These are phyloP conservation scores for Penaeus vannamei DNA, from an alignment of 1,140 invertebrate genomes.

Conservation along the genomic window DNA sequence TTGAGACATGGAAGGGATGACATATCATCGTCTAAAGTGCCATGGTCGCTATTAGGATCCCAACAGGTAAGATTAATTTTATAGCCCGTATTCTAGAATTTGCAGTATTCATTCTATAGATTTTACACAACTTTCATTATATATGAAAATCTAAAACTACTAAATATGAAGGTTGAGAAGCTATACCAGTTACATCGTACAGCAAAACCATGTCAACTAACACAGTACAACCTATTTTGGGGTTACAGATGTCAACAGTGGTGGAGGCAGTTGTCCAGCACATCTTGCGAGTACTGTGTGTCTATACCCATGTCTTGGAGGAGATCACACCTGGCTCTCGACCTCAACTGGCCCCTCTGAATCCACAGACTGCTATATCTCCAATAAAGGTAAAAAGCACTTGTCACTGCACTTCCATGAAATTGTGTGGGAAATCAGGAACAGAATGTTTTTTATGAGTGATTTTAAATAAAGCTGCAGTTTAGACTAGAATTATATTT, in stretches of 20 bases:
- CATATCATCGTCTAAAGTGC: conserved; percentile 16
- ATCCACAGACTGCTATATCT: conserved; percentile 73
- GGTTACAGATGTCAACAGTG: conserved; percentile 71
- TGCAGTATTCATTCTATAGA: not conserved
- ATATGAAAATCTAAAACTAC: too few relatives aligned
- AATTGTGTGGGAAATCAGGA: too few relatives aligned
- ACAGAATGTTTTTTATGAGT: too few relatives aligned
- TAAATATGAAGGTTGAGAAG: too few relatives aligned
- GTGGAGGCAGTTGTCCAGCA: conserved; percentile 80
- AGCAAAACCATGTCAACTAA: too few relatives aligned
- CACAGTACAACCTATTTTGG: too few relatives aligned
- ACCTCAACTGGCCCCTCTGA: conserved; percentile 75
- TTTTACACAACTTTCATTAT: too few relatives aligned
- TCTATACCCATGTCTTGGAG: conserved; percentile 84
- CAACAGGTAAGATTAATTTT: conserved; percentile 36
- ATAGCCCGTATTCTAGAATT: not conserved
- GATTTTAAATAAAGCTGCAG: too few relatives aligned
- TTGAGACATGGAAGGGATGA: conserved; percentile 45
- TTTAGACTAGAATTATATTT: too few relatives aligned
- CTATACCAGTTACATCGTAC: not conserved
- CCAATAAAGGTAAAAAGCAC: conserved; percentile 73
- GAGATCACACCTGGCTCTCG: conserved; percentile 75
- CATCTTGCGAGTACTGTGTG: conserved; percentile 80
- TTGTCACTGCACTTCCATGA: conserved; percentile 68
- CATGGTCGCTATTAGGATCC: conserved; percentile 49